Evolutionary conservation across 2,113 vertebrate species (phyloP), one percentile per base, ranked within the genome.

Genomic region (Sebastes fasciatus): DNA sequence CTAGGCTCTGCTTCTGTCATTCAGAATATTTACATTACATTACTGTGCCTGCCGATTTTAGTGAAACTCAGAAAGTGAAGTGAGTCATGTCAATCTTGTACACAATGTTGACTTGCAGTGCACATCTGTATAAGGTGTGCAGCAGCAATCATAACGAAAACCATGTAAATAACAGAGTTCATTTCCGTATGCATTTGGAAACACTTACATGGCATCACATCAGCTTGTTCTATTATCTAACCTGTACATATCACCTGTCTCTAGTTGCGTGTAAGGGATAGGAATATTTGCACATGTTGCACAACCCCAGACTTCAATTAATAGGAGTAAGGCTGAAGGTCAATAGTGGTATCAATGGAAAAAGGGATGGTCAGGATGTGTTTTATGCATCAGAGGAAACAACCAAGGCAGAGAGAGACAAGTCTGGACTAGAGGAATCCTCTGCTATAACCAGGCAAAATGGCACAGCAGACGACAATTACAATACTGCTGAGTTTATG

Each of bases 321-420:
- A 57, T 5, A 62, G 46, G 3, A 61, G 8, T 14, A 2, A 77
- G 70, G n/a, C n/a, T 58, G 17, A 70, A 64, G 26, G 23, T 19
- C 43, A 62, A 49, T 10, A 16, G 6, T 16, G 65, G 6, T 78
- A 21, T 79, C 0, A 85, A 12, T 67, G 12, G 23, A 64, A 51
- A 52, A 23, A n/a, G 23, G 16, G 48, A 66, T 73, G 62, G 42
- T 13, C 49, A 54, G 12, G 19, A 45, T n/a, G 77, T 71, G 70
- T 66, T 80, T 57, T 73, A 67, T 58, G 13, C 6, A 34, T 49
- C n/a, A 60, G 5, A 73, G 21, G 14, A 60, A 82, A 83, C 43
- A 75, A 66, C 12, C n/a, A 61, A 64, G 43, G 48, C 71, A 77
- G 51, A 48, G 14, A 42, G 51, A 77, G 16, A 51, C 65, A 67